Evolutionary conservation across 1,140 invertebrate species (phyloP).

Genomic region (Procambarus virginalis): DNA sequence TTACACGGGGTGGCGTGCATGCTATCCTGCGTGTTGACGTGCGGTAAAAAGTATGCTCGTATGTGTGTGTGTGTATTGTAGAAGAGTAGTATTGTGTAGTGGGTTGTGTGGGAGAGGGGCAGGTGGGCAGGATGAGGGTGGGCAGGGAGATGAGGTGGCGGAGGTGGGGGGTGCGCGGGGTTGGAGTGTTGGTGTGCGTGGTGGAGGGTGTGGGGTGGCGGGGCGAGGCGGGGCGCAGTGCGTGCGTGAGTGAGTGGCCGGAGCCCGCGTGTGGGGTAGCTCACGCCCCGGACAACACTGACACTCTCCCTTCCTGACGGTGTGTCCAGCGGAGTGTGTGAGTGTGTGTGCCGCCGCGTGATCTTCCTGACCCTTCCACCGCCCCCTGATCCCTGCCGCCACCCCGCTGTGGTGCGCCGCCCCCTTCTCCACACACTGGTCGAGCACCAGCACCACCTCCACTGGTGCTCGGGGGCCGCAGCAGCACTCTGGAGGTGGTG

Average conservation of each 20-base stretch:
- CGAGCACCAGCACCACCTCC: background rate
- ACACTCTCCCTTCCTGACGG: slow-evolving; percentile 17
- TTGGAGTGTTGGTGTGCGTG: slow-evolving; percentile 43
- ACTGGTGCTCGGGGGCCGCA: slow-evolving; percentile 1
- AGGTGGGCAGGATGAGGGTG: slow-evolving; percentile 2
- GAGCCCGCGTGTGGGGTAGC: slow-evolving; percentile 37
- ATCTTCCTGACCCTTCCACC: background rate
- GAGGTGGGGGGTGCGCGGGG: slow-evolving; percentile 26
- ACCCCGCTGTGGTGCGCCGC: background rate
- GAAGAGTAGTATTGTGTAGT: slow-evolving; percentile 3
- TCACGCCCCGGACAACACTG: slow-evolving; percentile 19
- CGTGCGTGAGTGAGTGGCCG: slow-evolving; percentile 58
- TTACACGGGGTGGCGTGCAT: background rate
- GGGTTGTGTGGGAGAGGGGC: background rate
- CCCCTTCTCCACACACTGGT: background rate
- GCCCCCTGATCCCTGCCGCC: background rate
- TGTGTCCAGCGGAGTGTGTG: slow-evolving; percentile 21
- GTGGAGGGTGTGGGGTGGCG: slow-evolving; percentile 33
- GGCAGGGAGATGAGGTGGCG: slow-evolving; percentile 11
- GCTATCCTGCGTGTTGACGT: background rate
- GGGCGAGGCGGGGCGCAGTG: slow-evolving; percentile 46
- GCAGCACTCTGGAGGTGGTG: slow-evolving; percentile 38
- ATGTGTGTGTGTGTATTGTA: background rate
- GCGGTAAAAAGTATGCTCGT: background rate
- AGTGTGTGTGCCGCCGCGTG: slow-evolving; percentile 31